phyloP scores from a whole-genome alignment of 2,113 vertebrate species.

The Drymodes brunneopygia region DNA sequence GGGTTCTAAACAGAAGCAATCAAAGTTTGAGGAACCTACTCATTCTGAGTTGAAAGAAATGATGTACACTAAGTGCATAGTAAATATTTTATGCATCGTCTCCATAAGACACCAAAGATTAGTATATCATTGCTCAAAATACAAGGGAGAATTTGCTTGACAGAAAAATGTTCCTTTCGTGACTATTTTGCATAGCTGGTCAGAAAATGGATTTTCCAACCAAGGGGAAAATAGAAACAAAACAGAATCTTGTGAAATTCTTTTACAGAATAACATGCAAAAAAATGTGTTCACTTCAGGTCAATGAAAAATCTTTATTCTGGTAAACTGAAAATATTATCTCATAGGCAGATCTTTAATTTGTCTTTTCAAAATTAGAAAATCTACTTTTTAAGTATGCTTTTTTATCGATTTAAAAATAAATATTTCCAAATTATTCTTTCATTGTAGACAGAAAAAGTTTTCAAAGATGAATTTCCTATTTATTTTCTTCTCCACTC shows the following conservation, averaged over 20 bases:
- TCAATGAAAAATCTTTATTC: not conserved
- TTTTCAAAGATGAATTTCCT: not conserved
- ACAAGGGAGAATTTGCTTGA: not conserved
- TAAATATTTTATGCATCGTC: constrained; percentile 19
- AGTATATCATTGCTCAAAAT: not conserved
- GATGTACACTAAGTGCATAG: not conserved
- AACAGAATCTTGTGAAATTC: not conserved
- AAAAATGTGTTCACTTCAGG: not conserved
- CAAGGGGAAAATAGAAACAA: not conserved
- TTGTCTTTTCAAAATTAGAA: not conserved
- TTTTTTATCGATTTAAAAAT: not conserved
- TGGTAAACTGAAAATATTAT: not conserved
- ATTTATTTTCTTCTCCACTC: not conserved
- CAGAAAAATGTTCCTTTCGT: not conserved
- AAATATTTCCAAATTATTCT: not conserved
- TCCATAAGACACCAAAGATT: not conserved
- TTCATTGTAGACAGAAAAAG: not conserved
- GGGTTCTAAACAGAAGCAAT: not conserved
- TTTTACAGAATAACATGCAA: not conserved
- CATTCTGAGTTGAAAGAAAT: not conserved
- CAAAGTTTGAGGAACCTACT: not conserved
- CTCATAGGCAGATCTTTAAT: not conserved
- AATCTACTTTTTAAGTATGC: not conserved
- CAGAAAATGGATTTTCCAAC: not conserved
- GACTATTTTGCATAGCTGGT: not conserved